These are phyloP conservation scores for Neostethus bicornis DNA, from an alignment of 2,797 vertebrate genomes.

Conservation along the genomic window DNA sequence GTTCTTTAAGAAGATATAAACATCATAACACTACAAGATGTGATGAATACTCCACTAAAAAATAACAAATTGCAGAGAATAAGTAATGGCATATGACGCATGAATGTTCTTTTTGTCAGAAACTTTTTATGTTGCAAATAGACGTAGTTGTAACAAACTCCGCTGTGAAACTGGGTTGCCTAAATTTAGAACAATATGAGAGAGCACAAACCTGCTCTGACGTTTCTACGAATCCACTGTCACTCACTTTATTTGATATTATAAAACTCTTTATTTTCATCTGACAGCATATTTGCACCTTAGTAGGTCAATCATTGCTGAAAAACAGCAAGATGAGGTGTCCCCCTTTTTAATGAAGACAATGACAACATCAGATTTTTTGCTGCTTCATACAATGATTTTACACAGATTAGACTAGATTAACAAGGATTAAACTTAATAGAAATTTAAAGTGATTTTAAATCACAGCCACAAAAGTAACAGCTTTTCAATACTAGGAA, in stretches of 20 bases:
- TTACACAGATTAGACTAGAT: slow-evolving; percentile 5
- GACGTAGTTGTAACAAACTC: neutral
- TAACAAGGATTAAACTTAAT: slow-evolving; percentile 12
- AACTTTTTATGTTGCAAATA: neutral
- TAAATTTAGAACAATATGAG: slow-evolving; percentile 1
- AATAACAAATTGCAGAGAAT: no score
- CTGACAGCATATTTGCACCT: neutral
- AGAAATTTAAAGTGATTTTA: slow-evolving; percentile 31
- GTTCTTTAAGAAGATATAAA: no score
- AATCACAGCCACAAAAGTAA: slow-evolving; percentile 28
- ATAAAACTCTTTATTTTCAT: neutral
- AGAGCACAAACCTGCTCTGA: neutral
- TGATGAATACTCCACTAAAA: no score
- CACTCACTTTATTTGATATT: neutral
- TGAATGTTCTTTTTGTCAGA: no score
- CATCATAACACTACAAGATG: no score
- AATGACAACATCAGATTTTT: neutral
- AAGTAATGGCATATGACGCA: no score
- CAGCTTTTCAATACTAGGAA: slow-evolving; percentile 2
- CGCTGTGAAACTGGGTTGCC: neutral
- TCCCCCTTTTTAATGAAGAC: slow-evolving; percentile 1
- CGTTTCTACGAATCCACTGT: neutral
- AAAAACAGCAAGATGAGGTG: neutral
- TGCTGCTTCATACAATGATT: neutral
- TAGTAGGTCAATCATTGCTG: slow-evolving; percentile 1